Conservation (phyloP, 1,140 invertebrate genomes). For the Coboldia fuscipes region DNA sequence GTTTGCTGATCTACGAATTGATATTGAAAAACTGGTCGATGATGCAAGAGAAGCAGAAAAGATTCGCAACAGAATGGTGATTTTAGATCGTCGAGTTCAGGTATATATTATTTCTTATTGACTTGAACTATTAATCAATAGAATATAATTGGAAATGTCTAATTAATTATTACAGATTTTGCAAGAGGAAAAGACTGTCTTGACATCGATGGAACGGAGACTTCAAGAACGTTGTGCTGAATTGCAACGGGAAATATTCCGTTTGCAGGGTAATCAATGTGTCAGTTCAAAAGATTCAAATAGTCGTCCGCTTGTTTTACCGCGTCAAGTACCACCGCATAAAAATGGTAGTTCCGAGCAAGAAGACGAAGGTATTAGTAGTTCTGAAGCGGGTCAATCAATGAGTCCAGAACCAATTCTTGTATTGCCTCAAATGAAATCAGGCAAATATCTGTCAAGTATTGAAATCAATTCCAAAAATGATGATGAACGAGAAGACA, state of each 20-base stretch:
- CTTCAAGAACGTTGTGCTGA: constrained; percentile 50
- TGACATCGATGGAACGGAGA: constrained; percentile 53
- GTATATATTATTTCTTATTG: constrained; percentile 17
- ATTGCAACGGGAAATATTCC: constrained; percentile 32
- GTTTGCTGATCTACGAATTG: constrained; percentile 48
- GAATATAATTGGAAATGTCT: not conserved
- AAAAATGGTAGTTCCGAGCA: constrained; percentile 42
- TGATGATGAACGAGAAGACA: constrained; percentile 56
- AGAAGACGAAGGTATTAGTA: constrained; percentile 69
- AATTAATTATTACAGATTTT: constrained; percentile 31
- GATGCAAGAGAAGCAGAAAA: constrained; percentile 18
- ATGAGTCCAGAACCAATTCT: constrained; percentile 33
- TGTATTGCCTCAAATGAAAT: constrained; percentile 19
- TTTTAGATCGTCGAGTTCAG: constrained; percentile 48
- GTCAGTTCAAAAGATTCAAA: constrained; percentile 16
- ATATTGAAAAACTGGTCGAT: constrained; percentile 31
- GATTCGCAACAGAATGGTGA: constrained; percentile 29
- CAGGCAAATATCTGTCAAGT: constrained; percentile 14
- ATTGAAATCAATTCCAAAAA: constrained; percentile 5
- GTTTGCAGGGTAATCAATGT: constrained; percentile 17
- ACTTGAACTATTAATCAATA: constrained; percentile 2
- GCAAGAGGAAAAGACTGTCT: constrained; percentile 54
- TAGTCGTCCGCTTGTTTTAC: constrained; percentile 15
- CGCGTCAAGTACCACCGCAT: constrained; percentile 14
- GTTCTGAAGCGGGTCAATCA: constrained; percentile 44